Base-by-base conservation (phyloP, 2,113 vertebrate species). In the Pterocles orientalis region DNA sequence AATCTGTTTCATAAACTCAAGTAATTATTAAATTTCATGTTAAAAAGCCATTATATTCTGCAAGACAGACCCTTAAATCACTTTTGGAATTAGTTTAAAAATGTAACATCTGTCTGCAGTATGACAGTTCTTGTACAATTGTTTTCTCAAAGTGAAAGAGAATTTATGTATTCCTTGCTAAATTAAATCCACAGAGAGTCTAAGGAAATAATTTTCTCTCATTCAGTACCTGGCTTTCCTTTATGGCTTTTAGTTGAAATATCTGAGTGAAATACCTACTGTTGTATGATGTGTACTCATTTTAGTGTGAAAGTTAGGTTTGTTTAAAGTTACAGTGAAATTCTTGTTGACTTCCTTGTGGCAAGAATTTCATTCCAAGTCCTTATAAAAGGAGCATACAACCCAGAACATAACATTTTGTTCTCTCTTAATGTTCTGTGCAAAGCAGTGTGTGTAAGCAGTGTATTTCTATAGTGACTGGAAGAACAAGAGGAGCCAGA, bases 41-140 rank as follows among this genome's bases (percentile, higher is more conserved):
- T 95, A 66, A 81, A 82, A 92, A 81, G 11, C 29, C 51, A 68
- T 83, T 92, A 39, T 80, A 48, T 83, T 90, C 50, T 81, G 60
- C 76, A 82, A 20, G 78, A 43, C 76, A 88, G 82, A 81, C 62
- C 20, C 93, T 77, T 88, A 90, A 95, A 82, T 85, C 45, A 77
- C 61, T 93, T 61, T 48, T 75, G 64, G 43, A 88, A 77, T 66
- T 76, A 80, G 28, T 92, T 88, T 14, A 31, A 90, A 88, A 90
- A 78, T 53, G 64, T 80, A 58, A 24, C 24, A 71, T 88, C 26
- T 83, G 14, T 66, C 76, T 81, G 18, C 19, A 48, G 7, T 34
- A 21, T 79, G 60, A 77, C 51, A 93, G 28, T 73, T 82, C 9
- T 29, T 61, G 41, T 86, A 77, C n/a, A 92, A 45, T 62, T 88